Percentiles rank a stretch among this genome's conserved stretches.
Conservation (phyloP, 2,113 vertebrate species). For the Phalacrocorax carbo region DNA sequence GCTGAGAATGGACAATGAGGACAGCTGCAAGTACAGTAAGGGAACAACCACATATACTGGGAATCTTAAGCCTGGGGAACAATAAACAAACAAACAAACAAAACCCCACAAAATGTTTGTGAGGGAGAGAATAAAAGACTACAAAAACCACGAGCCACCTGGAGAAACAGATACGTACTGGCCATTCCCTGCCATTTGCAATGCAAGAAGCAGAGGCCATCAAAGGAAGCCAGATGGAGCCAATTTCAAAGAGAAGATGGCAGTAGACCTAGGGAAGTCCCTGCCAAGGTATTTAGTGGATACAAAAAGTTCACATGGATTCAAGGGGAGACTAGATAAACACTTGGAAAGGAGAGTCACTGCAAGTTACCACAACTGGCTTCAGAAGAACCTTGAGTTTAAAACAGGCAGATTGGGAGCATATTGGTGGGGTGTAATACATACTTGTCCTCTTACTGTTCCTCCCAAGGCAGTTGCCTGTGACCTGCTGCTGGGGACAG, state of each 20-base stretch:
- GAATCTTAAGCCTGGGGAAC: background rate
- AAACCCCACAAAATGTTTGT: background rate
- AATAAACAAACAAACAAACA: no score
- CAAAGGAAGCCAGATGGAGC: background rate
- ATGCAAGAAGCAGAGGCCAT: background rate
- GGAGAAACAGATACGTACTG: background rate
- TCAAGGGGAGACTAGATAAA: background rate
- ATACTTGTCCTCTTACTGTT: background rate
- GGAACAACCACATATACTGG: no score
- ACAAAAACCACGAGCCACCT: background rate
- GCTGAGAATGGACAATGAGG: background rate
- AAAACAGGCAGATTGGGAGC: background rate
- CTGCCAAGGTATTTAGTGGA: background rate
- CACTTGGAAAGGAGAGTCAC: background rate
- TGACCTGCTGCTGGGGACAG: background rate
- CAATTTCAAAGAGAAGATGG: background rate
- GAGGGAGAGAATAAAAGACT: background rate
- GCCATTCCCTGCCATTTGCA: background rate
- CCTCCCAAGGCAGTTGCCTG: background rate
- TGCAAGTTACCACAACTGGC: no score
- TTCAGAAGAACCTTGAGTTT: background rate
- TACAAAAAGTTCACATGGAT: background rate
- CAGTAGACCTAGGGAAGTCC: background rate
- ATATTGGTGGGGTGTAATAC: background rate
- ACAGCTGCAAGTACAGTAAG: background rate